phyloP scores from a whole-genome alignment of 2,888 invertebrate species.

The Pyralis farinalis region DNA sequence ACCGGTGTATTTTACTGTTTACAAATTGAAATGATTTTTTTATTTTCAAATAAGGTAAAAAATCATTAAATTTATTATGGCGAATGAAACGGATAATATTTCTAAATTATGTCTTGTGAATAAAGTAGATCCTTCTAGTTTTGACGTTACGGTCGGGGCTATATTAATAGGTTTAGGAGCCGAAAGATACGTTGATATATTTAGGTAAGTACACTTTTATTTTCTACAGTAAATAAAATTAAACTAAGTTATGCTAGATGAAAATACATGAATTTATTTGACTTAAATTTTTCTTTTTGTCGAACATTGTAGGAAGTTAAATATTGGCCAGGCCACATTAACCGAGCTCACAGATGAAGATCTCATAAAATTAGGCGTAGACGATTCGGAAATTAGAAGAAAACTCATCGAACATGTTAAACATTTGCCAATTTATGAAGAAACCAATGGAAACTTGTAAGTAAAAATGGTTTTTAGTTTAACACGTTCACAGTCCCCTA shows the following conservation, averaged over 20 bases:
- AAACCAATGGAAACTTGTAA: conserved; percentile 30
- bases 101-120: conserved; percentile 21
- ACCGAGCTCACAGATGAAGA: conserved; percentile 66
- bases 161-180: conserved; percentile 59
- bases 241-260: too few species aligned
- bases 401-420: conserved; percentile 58
- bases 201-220: conserved; percentile 46
- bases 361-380: conserved; percentile 59
- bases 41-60: too few species aligned
- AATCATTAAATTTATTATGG: conserved; percentile 22
- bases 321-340: conserved; percentile 66
- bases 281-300: too few species aligned
- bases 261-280: too few species aligned
- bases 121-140: conserved; percentile 57
- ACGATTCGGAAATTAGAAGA: conserved; percentile 48
- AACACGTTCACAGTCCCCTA: too few species aligned
- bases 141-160: conserved; percentile 60
- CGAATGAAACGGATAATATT: conserved; percentile 15
- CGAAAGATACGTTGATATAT: conserved; percentile 65
- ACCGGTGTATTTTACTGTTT: too few species aligned
- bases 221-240: too few species aligned
- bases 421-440: conserved; percentile 60
- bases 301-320: conserved; percentile 44
- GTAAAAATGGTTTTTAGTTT: too few species aligned
- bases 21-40: too few species aligned